A percentile compares a stretch with the other conserved stretches of the same genome.
These are phyloP conservation scores for Drosophila anomelani DNA, from an alignment of 2,888 invertebrate genomes.

Conservation along the genomic window DNA sequence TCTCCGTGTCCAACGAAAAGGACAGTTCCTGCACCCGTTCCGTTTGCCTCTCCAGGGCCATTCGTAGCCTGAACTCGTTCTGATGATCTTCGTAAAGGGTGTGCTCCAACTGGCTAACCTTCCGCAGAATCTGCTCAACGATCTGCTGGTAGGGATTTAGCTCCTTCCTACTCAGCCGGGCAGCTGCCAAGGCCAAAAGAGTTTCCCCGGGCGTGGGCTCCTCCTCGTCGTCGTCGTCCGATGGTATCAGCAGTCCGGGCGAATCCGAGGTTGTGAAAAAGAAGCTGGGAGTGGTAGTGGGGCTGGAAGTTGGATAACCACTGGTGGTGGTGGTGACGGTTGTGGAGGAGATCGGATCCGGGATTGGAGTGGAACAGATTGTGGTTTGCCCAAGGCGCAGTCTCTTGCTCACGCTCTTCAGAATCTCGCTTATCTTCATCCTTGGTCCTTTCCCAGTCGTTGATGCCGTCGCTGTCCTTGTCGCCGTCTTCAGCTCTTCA, in stretches of 20 bases:
- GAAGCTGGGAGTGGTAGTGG: neutral
- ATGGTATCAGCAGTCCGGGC: neutral
- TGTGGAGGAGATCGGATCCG: neutral
- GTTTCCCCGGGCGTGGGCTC: neutral
- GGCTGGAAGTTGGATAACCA: neutral
- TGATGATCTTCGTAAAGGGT: slow-evolving; percentile 78
- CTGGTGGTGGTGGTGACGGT: neutral
- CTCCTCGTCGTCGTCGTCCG: slow-evolving; percentile 38
- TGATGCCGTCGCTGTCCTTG: slow-evolving; percentile 6
- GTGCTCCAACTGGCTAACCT: slow-evolving; percentile 76
- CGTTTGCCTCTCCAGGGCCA: slow-evolving; percentile 72
- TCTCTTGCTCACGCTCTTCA: slow-evolving; percentile 59
- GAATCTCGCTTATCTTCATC: slow-evolving; percentile 65
- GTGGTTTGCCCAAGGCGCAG: slow-evolving; percentile 39
- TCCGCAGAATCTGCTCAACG: slow-evolving; percentile 66
- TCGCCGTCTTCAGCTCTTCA: slow-evolving; percentile 1
- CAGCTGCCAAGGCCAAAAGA: slow-evolving; percentile 15
- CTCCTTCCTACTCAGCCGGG: slow-evolving; percentile 18
- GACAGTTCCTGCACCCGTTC: slow-evolving; percentile 72
- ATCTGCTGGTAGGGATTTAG: slow-evolving; percentile 55
- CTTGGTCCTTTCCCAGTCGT: slow-evolving; percentile 36
- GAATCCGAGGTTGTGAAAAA: neutral
- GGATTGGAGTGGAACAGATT: neutral
- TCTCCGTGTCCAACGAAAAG: slow-evolving; percentile 76
- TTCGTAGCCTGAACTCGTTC: slow-evolving; percentile 73